A percentile compares a stretch with the other conserved stretches of the same genome.
Conservation (phyloP, 2,888 invertebrate species). For the Monochamus alternatus region DNA sequence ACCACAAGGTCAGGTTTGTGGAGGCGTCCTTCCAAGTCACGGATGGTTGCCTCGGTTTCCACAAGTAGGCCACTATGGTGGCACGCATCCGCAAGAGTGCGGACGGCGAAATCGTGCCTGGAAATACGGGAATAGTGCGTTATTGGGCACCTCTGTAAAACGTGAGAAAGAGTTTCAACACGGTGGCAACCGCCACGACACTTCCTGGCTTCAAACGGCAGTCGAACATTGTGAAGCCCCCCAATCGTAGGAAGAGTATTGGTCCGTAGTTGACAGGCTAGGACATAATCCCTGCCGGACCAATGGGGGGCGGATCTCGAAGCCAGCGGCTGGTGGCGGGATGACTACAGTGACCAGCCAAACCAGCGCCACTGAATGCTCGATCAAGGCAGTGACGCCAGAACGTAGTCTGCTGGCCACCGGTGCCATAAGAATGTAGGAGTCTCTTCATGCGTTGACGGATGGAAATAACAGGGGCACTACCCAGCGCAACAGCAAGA, state of each 20-base stretch:
- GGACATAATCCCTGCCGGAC: slow-evolving; percentile 40
- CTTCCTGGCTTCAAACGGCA: background rate
- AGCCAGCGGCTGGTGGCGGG: slow-evolving; percentile 30
- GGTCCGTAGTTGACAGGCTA: slow-evolving; percentile 40
- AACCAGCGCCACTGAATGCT: slow-evolving; percentile 22
- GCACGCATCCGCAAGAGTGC: slow-evolving; percentile 30
- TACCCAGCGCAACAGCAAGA: background rate
- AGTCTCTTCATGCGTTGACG: background rate
- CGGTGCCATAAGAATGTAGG: background rate
- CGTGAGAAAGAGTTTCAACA: slow-evolving; percentile 38
- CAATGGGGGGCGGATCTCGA: slow-evolving; percentile 21
- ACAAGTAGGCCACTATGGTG: slow-evolving; percentile 18
- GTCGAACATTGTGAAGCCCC: slow-evolving; percentile 29
- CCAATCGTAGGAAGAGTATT: slow-evolving; percentile 43
- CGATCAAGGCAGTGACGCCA: background rate
- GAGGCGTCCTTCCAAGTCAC: slow-evolving; percentile 48
- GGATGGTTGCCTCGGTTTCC: slow-evolving; percentile 52
- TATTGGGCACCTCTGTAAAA: slow-evolving; percentile 45
- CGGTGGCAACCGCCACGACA: slow-evolving; percentile 36
- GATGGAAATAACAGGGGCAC: background rate
- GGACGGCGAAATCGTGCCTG: slow-evolving; percentile 40
- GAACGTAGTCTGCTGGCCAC: background rate
- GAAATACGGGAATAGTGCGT: slow-evolving; percentile 37
- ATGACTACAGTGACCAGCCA: slow-evolving; percentile 12
- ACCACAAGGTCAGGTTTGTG: slow-evolving; percentile 51